Base-by-base conservation (phyloP, 2,113 vertebrate genomes). In the Bos javanicus region DNA sequence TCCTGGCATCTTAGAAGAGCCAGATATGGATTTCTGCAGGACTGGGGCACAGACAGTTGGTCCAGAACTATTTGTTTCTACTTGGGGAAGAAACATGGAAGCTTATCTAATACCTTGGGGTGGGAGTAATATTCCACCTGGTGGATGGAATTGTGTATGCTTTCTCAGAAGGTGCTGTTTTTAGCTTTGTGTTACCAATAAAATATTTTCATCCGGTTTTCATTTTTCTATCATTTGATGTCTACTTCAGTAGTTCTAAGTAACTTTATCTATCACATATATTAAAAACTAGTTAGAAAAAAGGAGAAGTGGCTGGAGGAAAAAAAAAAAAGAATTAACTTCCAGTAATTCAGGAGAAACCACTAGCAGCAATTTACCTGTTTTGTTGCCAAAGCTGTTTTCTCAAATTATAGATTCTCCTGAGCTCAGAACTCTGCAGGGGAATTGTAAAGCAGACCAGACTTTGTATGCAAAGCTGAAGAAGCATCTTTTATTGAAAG, bases 1-100 rank as follows among this genome's bases (percentile, higher is more conserved):
- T 97, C 82, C 94, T 97, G 97, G 97, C 94, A 97, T 86, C 84
- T n/a, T 11, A 23, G 46, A 91, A 82, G 50, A 94, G 78, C 90
- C 95, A 76, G 43, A 83, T 88, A 62, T 3, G n/a, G 92, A 91
- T 89, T 96, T 97, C 62, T 59, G 25, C 87, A 96, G 56, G 59
- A n/a, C 81, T 76, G 52, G 80, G 81, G n/a, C 67, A 50, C 43
- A 71, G 84, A 54, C 81, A 33, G 56, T 76, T 95, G 76, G 71
- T 83, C 94, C 59, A 86, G 50, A 87, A 52, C 57, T 67, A 10
- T 95, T 91, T 87, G 33, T 85, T 95, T 97, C 92, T 95, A 59
- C 81, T 71, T 56, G 21, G 26, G 7, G n/a, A 89, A 78, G 94
- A 92, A 96, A 96, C 15, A 3, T 48, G 85, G 76, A n/a, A 6